A percentile compares a stretch with the other conserved stretches of the same genome.
Conservation (phyloP, 2,797 vertebrate species). For the Enteromius paludinosus region DNA sequence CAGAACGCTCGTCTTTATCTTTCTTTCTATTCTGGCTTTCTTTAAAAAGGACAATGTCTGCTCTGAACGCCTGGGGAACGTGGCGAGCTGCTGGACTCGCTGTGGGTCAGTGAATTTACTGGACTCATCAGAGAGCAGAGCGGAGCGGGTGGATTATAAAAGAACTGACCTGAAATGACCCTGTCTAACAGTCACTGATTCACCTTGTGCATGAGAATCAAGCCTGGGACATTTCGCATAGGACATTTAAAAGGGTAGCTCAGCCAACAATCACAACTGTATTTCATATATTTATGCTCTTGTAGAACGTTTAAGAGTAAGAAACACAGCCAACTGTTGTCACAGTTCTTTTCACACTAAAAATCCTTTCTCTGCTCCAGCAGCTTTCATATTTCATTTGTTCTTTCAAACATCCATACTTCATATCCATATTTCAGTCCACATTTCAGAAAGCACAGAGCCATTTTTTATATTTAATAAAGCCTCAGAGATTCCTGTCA, state of each 20-base stretch:
- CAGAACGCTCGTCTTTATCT: conserved; percentile 38
- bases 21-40: conserved; percentile 28
- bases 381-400: conserved; percentile 6
- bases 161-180: conserved; percentile 49
- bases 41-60: conserved; percentile 51
- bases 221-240: neutral
- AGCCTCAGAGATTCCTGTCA: neutral
- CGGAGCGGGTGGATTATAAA: conserved; percentile 13
- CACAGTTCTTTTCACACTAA: neutral
- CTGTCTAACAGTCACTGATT: conserved; percentile 55
- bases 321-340: neutral
- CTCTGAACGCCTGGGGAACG: conserved; percentile 60
- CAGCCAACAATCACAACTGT: conserved; percentile 2
- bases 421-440: neutral
- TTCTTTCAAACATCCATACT: neutral
- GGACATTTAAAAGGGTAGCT: neutral
- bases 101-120: conserved; percentile 47
- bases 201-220: conserved; percentile 23
- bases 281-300: neutral
- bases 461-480: neutral
- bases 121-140: conserved; percentile 26
- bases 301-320: neutral
- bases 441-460: neutral
- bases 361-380: neutral
- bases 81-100: conserved; percentile 57